Evolutionary conservation across 2,113 vertebrate species (phyloP).

Genomic region (Salvelinus alpinus): DNA sequence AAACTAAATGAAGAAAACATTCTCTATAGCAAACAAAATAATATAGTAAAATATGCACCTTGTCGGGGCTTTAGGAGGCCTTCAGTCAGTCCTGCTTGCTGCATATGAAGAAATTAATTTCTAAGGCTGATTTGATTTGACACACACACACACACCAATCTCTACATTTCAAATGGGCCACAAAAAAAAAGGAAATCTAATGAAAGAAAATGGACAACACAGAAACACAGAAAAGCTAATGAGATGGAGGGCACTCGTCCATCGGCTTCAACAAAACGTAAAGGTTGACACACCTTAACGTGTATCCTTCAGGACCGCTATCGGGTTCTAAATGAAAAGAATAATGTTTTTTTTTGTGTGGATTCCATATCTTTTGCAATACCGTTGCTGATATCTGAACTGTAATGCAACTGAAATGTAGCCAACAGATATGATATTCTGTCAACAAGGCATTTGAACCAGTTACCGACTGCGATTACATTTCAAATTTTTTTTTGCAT

Average conservation of each 20-base stretch:
- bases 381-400: background rate
- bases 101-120: background rate
- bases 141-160: constrained; percentile 11
- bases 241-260: background rate
- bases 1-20: background rate
- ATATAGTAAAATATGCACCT: background rate
- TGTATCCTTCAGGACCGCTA: too few relatives aligned
- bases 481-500: background rate
- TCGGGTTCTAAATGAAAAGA: background rate
- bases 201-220: background rate
- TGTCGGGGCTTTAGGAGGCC: background rate
- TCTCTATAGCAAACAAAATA: background rate
- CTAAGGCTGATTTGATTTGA: constrained; percentile 22
- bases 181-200: background rate
- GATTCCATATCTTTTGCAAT: background rate
- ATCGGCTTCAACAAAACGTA: too few relatives aligned
- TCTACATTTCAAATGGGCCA: background rate
- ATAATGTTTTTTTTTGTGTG: background rate
- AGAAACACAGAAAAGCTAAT: background rate
- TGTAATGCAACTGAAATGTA: constrained; percentile 6
- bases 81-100: background rate
- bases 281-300: too few relatives aligned
- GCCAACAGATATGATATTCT: background rate
- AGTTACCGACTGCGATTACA: constrained; percentile 10
- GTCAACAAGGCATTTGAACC: background rate